A percentile compares a stretch with the other conserved stretches of the same genome.
Conservation (phyloP, 1,140 invertebrate genomes). For the Philopotamus ludificatus region DNA sequence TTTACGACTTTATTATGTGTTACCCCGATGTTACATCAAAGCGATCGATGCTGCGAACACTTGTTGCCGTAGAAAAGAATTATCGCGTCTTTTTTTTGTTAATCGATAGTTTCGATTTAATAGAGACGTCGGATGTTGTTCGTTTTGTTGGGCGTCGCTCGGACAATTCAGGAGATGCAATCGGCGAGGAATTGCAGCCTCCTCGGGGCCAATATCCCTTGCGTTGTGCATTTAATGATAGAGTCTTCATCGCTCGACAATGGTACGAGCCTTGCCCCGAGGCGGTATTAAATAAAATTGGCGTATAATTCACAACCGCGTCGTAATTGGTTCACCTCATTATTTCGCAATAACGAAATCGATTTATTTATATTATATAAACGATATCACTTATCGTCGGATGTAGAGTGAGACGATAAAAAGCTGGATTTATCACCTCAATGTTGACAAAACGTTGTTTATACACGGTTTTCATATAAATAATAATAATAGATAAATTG, state of each 20-base stretch:
- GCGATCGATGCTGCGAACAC: not conserved
- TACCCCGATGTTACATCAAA: not conserved
- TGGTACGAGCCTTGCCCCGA: not conserved
- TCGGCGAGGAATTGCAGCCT: not conserved
- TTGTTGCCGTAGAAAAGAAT: not conserved
- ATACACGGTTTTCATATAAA: too few relatives aligned
- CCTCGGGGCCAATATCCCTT: not conserved
- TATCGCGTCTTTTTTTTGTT: not conserved
- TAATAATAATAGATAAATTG: too few relatives aligned
- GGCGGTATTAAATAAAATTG: too few relatives aligned
- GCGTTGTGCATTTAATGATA: slow-evolving; percentile 5
- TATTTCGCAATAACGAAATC: too few relatives aligned
- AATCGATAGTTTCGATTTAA: not conserved
- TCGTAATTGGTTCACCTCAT: too few relatives aligned
- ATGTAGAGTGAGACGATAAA: too few relatives aligned
- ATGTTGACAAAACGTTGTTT: too few relatives aligned
- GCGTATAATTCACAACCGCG: too few relatives aligned
- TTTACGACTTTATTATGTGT: slow-evolving; percentile 36
- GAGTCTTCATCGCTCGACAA: not conserved
- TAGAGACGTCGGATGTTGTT: not conserved
- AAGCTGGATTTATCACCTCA: too few relatives aligned
- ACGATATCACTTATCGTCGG: too few relatives aligned
- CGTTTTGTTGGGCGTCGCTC: not conserved
- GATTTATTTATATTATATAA: too few relatives aligned
- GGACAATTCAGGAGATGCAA: slow-evolving; percentile 1